Base-by-base conservation (phyloP, 2,113 vertebrate genomes). In the Ammodytes marinus region DNA sequence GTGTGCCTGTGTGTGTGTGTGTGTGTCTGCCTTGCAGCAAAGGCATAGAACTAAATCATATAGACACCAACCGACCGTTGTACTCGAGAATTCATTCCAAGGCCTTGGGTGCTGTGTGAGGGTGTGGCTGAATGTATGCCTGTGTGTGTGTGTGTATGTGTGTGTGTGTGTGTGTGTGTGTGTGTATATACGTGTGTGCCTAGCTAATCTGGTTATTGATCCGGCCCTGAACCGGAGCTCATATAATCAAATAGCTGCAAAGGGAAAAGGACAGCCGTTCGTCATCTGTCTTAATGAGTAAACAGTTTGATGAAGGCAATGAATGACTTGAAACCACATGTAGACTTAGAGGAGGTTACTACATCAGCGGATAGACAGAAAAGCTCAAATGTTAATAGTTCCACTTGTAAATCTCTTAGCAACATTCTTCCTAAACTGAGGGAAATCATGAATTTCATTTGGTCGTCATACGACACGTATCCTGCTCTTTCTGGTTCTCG, bases 141-240 rank as follows among this genome's bases (percentile, higher is more conserved):
- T 3, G 60, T 46, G 47, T 69, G 65, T 66, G 68, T 60, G 61
- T 57, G 5, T 42, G 63, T 4, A 9, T 73, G 66, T 61, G 58
- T 27, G 63, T 70, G 58, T 67, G 49, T 59, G 50, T 49, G 6
- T 52, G 57, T 55, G 40, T 69, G 61, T 53, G 15, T 74, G 55
- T 58, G 19, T 49, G 39, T 66, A 52, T 67, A 54, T 60, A 47
- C 58, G 61, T 3, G n/a, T 69, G 66, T 57, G 58, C 68, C 75
- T 42, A 13, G 75, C 82, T 93, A 92, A 93, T 92, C 83, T 85
- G 72, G 84, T 92, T 94, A 93, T 91, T 91, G 92, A 94, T 94
- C 93, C 58, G 46, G 77, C 87, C 86, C 91, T 86, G 85, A 88
- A 85, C 87, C 58, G 71, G 85, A 88, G 88, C 89, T 93, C 91